These are phyloP conservation scores for Clunio marinus DNA, from an alignment of 2,888 invertebrate genomes.

Conservation along the genomic window DNA sequence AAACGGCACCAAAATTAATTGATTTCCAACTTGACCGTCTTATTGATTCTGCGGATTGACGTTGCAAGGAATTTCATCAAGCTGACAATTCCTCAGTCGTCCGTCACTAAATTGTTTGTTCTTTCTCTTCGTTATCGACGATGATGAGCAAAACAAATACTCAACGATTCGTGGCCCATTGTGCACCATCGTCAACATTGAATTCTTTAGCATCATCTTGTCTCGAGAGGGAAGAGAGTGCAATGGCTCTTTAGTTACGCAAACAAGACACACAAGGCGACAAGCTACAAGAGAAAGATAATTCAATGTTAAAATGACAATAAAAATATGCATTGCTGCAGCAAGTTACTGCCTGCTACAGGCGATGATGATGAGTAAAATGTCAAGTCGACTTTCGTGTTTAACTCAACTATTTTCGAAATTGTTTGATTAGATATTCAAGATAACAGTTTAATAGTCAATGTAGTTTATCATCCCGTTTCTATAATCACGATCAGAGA, in stretches of 20 bases:
- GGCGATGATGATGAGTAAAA: too few relatives aligned
- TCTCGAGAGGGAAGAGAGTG: too few relatives aligned
- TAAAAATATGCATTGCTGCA: too few relatives aligned
- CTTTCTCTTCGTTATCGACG: too few relatives aligned
- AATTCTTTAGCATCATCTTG: conserved; percentile 10
- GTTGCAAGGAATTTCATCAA: too few relatives aligned
- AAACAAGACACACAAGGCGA: background rate
- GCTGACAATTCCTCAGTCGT: too few relatives aligned
- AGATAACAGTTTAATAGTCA: conserved; percentile 5
- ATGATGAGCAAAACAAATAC: background rate
- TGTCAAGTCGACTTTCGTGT: too few relatives aligned
- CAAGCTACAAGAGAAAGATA: background rate
- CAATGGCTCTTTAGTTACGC: background rate
- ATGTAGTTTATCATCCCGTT: too few relatives aligned
- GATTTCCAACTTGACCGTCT: too few relatives aligned
- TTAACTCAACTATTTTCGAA: background rate
- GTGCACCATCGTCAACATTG: background rate
- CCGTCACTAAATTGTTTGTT: background rate
- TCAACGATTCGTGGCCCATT: background rate
- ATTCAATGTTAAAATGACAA: conserved; percentile 5
- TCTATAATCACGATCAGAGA: too few relatives aligned
- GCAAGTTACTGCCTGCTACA: background rate
- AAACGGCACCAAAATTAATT: too few relatives aligned
- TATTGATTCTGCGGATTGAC: too few relatives aligned
- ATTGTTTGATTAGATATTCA: conserved; percentile 7